Evolutionary conservation across 2,113 vertebrate genomes (phyloP).

Genomic region (Hystrix brachyura): DNA sequence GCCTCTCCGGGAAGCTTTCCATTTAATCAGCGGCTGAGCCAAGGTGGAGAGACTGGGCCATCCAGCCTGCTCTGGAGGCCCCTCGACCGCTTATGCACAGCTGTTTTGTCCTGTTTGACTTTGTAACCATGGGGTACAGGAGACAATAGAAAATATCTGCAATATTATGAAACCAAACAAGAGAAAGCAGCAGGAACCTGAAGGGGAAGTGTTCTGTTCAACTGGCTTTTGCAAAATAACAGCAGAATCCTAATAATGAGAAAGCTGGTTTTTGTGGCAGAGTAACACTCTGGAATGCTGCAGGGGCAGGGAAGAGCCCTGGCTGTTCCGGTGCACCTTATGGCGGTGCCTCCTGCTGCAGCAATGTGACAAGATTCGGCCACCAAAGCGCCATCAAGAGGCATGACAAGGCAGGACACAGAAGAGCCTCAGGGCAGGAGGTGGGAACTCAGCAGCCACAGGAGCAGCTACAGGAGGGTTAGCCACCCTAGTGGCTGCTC

Average conservation of each 20-base stretch:
- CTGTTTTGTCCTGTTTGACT: constrained; percentile 72
- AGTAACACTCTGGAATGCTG: neutral
- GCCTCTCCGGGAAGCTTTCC: neutral
- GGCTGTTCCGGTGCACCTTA: rapidly evolving
- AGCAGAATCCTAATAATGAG: neutral
- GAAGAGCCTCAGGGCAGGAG: neutral
- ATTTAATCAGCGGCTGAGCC: neutral
- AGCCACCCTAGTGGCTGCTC: neutral
- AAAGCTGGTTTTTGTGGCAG: neutral
- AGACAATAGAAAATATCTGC: constrained; percentile 65
- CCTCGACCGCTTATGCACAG: neutral
- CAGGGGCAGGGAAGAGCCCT: neutral
- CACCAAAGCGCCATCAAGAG: neutral
- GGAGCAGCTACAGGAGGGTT: neutral
- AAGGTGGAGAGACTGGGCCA: neutral
- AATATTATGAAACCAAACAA: constrained; percentile 35
- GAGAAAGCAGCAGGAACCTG: constrained; percentile 25
- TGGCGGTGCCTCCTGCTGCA: neutral
- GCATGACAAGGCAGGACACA: neutral
- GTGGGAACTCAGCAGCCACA: neutral
- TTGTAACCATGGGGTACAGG: constrained; percentile 71
- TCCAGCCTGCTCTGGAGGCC: neutral
- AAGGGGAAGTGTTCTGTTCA: neutral
- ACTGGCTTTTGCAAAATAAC: neutral
- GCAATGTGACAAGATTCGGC: neutral